phyloP scores from a whole-genome alignment of 2,113 vertebrate genomes.

The Leuciscus idus region DNA sequence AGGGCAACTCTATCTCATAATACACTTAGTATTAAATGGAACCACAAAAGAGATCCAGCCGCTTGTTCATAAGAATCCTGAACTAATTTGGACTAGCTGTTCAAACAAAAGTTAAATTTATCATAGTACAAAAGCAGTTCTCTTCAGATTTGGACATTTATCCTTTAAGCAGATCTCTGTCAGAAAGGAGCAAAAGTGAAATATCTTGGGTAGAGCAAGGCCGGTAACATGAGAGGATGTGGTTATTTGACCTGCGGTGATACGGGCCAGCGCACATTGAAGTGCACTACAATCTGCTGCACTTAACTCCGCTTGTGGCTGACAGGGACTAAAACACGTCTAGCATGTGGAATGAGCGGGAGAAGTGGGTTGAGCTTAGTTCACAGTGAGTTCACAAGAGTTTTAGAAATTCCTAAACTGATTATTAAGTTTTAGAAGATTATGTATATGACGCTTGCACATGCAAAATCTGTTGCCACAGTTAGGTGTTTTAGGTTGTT shows the following conservation, averaged over 20 bases:
- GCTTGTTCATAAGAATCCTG: neutral
- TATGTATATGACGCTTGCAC: no score
- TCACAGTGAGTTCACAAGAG: neutral
- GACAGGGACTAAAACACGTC: neutral
- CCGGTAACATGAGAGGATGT: slow-evolving; percentile 13
- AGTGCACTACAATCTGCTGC: neutral
- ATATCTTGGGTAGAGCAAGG: neutral
- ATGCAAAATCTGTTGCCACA: no score
- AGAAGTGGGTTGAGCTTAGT: neutral
- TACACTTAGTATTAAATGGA: neutral
- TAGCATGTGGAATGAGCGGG: neutral
- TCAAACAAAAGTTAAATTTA: neutral
- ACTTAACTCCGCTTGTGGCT: slow-evolving; percentile 13
- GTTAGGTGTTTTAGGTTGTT: no score
- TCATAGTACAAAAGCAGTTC: neutral
- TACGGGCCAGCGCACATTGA: slow-evolving; percentile 20
- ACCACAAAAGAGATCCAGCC: neutral
- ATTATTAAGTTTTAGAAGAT: no score
- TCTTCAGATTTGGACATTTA: neutral
- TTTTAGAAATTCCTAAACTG: no score
- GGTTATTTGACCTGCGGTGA: slow-evolving; percentile 38
- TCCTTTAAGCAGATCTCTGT: neutral
- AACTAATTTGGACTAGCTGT: neutral
- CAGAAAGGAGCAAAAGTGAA: slow-evolving; percentile 27
- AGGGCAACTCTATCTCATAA: neutral